These are phyloP conservation scores for Crocallis elinguaria DNA, from an alignment of 2,888 invertebrate species.

Conservation along the genomic window DNA sequence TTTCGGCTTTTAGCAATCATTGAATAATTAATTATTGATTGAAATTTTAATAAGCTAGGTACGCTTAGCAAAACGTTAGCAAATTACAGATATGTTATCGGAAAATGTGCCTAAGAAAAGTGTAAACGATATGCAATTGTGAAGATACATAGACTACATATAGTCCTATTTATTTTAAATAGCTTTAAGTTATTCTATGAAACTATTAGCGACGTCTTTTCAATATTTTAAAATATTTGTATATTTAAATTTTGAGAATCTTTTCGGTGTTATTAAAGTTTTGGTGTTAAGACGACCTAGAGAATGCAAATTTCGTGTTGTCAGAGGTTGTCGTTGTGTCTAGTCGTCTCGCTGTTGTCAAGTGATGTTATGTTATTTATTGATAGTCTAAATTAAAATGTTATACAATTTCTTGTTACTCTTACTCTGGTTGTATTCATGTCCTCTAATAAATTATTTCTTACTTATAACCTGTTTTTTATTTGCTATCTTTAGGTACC, in stretches of 20 bases:
- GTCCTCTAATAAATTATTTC: slow-evolving; percentile 77
- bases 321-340: slow-evolving; percentile 39
- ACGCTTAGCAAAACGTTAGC: slow-evolving; percentile 7
- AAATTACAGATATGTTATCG: slow-evolving; percentile 36
- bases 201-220: slow-evolving; percentile 39
- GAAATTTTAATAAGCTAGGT: not conserved
- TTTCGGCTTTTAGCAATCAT: too few relatives aligned
- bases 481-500: not conserved
- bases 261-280: slow-evolving; percentile 36
- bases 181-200: slow-evolving; percentile 13
- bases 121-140: slow-evolving; percentile 29
- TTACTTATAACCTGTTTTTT: slow-evolving; percentile 24
- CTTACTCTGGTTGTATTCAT: slow-evolving; percentile 74
- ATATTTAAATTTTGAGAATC: slow-evolving; percentile 38
- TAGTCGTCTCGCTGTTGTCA: slow-evolving; percentile 71
- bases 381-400: slow-evolving; percentile 68
- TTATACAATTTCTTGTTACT: slow-evolving; percentile 72
- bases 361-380: slow-evolving; percentile 66
- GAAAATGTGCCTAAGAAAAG: slow-evolving; percentile 68
- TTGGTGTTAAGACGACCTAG: slow-evolving; percentile 18
- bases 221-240: slow-evolving; percentile 36
- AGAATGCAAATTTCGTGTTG: not conserved
- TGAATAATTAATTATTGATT: not conserved
- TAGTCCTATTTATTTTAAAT: slow-evolving; percentile 17
- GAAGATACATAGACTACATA: not conserved